Base-by-base conservation (phyloP, 2,888 invertebrate genomes). In the Rhimphoctona megacephalus region DNA sequence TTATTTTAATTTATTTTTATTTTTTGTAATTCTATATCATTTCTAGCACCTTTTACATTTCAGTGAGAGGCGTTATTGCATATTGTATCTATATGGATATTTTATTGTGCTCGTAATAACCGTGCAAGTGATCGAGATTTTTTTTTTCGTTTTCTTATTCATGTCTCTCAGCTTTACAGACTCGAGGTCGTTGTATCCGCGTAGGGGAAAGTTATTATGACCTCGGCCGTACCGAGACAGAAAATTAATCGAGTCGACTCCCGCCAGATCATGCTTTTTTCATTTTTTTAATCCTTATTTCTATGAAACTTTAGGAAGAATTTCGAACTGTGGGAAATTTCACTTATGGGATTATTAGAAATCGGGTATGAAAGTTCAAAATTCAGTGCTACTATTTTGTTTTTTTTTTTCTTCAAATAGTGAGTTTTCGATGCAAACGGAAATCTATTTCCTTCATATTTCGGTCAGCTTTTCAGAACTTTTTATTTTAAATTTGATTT, bases 1-100 rank as follows among this genome's bases (percentile, higher is more conserved):
- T 80, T 70, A 22, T 52, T 36, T 39, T 70, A 17, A 36, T 43
- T 52, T 69, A 33, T 25, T 11, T 14, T 61, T 39, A 77, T 52
- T 76, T 67, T 46, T 73, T 57, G 54, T 77, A 81, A 85, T 85
- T 77, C 49, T 70, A 70, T 77, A 77, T 73, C 33, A 78, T 64
- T 73, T 64, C 69, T 67, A 64, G 78, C 78, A 74, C 73, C 78
- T 84, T 86, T 84, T 86, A 78, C 73, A 81, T 77, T 76, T 73
- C 9, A 78, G 86, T 86, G 84, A 86, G 86, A 86, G 86, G 84
- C 69, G 66, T 78, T 46, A 22, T 77, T 69, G 81, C 81, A 54
- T 17, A 61, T 43, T 43, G 82, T 57, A 39, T 52, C 64, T 64
- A 73, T 78, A 78, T 43, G 66, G 52, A 78, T 61, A 57, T 69